Evolutionary conservation across 2,888 invertebrate genomes (phyloP), one percentile per base, ranked within the genome.

Genomic region (Incurvaria masculella): DNA sequence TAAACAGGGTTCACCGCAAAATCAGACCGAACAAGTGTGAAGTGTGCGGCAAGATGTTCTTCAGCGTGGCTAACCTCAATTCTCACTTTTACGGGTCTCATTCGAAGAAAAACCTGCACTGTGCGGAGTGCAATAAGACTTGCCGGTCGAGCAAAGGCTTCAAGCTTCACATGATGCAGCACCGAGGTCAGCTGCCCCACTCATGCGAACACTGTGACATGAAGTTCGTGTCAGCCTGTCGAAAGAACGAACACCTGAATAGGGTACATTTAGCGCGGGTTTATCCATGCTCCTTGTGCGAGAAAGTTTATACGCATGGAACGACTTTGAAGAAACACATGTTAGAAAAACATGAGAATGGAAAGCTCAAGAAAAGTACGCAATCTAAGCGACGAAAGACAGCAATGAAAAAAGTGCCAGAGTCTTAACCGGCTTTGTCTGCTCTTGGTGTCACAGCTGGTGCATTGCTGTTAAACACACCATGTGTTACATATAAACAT

Each of bases 141-240:
- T 76, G 73, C 57, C 73, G 75, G 0, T 67, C 72, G 0, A 60
- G 59, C 44, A 65, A 69, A 2, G 72, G 75, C 1, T 57, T 76
- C 23, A 56, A 65, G 1, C 69, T 71, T 44, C 75, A 76, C 49
- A 64, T 58, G 1, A 58, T 75, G n/a, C 55, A 72, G 2, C 75
- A 76, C 49, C 75, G 75, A 0, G 75, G 75, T 0, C 75, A 76
- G 47, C 60, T 58, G 33, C 75, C 75, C 0, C 75, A 64, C 44
- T 62, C 65, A 4, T 76, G 75, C 56, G 69, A 73, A 17, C 27
- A 69, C 45, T 76, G 75, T 46, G 55, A 58, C n/a, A 70, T 72
- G 51, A 66, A 63, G 21, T 76, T 76, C 47, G 52, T 73, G 2
- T 72, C 72, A 0, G 65, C 72, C 4, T 72, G 73, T 2, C 60